A percentile compares a stretch with the other conserved stretches of the same genome.
Evolutionary conservation across 2,888 invertebrate species (phyloP).

Genomic region (Trachelus troglodyta): DNA sequence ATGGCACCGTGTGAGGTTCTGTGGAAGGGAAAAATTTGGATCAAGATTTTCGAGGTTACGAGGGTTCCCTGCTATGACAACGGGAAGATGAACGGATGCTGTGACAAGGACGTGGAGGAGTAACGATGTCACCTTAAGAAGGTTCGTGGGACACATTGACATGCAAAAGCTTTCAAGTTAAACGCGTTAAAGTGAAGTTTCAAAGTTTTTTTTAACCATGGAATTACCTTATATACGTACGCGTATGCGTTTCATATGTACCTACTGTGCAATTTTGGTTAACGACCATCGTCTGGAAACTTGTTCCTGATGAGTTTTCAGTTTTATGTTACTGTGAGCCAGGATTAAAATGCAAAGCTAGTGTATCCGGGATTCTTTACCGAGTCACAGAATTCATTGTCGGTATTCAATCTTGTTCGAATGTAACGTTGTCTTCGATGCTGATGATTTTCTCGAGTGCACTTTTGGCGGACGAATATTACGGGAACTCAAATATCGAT

Average conservation of each 20-base stretch:
- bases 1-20: background rate
- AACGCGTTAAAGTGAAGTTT: background rate
- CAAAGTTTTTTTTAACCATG: background rate
- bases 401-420: background rate
- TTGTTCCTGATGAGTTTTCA: background rate
- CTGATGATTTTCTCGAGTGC: background rate
- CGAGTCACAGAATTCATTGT: background rate
- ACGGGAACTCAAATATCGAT: background rate
- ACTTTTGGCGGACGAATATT: background rate
- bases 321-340: background rate
- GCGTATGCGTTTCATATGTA: background rate
- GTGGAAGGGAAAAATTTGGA: background rate
- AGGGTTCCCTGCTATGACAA: background rate
- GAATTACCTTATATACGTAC: background rate
- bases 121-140: background rate
- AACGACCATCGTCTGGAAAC: background rate
- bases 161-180: background rate
- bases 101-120: too few species aligned
- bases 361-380: background rate
- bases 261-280: background rate
- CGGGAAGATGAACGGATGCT: background rate
- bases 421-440: background rate
- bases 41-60: background rate
- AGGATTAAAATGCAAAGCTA: background rate
- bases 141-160: background rate